These are phyloP conservation scores for Chorisops tibialis DNA, from an alignment of 2,888 invertebrate genomes.

Conservation along the genomic window DNA sequence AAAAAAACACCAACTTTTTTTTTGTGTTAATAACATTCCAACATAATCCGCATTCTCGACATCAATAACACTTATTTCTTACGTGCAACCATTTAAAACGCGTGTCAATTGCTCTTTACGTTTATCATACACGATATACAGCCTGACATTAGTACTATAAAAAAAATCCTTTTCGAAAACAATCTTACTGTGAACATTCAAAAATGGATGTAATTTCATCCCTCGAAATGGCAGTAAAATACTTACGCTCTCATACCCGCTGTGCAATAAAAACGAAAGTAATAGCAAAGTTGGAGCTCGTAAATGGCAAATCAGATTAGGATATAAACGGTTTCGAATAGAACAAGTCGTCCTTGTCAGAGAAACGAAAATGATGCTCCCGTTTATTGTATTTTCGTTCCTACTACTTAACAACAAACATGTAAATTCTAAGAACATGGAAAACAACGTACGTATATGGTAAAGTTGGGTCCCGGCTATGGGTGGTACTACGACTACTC, in stretches of 20 bases:
- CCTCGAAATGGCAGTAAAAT: background rate
- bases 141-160: background rate
- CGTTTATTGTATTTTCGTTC: background rate
- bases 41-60: constrained; percentile 11
- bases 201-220: constrained; percentile 4
- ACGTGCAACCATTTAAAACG: constrained; percentile 13
- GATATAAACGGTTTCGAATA: constrained; percentile 13
- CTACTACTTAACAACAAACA: constrained; percentile 2
- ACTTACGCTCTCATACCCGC: constrained; percentile 4
- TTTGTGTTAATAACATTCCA: too few species aligned
- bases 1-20: too few species aligned
- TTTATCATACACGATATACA: constrained; percentile 9
- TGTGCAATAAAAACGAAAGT: constrained; percentile 24
- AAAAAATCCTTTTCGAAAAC: constrained; percentile 19
- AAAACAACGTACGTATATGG: too few species aligned
- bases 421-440: background rate
- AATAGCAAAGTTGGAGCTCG: constrained; percentile 15
- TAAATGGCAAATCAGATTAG: constrained; percentile 25
- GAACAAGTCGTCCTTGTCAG: constrained; percentile 4
- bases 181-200: constrained; percentile 2
- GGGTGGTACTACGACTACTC: too few species aligned
- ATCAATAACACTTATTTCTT: constrained; percentile 22
- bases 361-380: background rate
- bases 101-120: constrained; percentile 22
- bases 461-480: too few species aligned